A percentile compares a stretch with the other conserved stretches of the same genome.
Evolutionary conservation across 2,888 invertebrate genomes (phyloP).

Genomic region (Meteorus cinctellus): DNA sequence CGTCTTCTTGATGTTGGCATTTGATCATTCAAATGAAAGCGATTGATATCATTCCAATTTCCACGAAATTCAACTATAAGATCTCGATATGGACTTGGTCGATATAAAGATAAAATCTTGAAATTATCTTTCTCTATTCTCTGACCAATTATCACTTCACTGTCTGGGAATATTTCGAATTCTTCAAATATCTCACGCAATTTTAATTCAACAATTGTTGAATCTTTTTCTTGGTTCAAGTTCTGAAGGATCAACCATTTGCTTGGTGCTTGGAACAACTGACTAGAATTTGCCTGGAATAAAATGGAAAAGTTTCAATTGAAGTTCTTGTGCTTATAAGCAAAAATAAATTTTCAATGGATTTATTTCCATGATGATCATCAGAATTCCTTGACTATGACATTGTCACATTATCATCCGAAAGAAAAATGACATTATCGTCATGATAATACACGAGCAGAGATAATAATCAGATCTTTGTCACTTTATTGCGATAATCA

Average conservation of each 20-base stretch:
- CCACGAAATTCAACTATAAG: constrained; percentile 62
- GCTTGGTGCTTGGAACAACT: constrained; percentile 59
- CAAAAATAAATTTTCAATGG: no score
- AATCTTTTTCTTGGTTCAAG: constrained; percentile 23
- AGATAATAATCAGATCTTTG: neutral
- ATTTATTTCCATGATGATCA: neutral
- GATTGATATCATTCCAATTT: constrained; percentile 56
- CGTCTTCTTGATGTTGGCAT: constrained; percentile 60
- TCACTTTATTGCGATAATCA: neutral
- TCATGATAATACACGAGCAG: neutral
- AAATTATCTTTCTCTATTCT: constrained; percentile 46
- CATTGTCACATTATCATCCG: neutral
- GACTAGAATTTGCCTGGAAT: constrained; percentile 59
- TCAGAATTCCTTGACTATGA: neutral
- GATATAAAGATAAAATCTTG: constrained; percentile 60
- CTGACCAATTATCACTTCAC: constrained; percentile 59
- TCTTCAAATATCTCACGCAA: constrained; percentile 48
- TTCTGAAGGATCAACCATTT: constrained; percentile 64
- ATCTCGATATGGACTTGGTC: constrained; percentile 54
- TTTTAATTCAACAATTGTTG: constrained; percentile 24
- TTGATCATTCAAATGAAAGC: constrained; percentile 48
- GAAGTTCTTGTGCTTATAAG: no score
- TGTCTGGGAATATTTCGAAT: constrained; percentile 62
- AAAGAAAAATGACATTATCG: constrained; percentile 11
- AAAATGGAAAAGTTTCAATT: neutral